phyloP scores from a whole-genome alignment of 2,113 vertebrate genomes.

The Procavia capensis region DNA sequence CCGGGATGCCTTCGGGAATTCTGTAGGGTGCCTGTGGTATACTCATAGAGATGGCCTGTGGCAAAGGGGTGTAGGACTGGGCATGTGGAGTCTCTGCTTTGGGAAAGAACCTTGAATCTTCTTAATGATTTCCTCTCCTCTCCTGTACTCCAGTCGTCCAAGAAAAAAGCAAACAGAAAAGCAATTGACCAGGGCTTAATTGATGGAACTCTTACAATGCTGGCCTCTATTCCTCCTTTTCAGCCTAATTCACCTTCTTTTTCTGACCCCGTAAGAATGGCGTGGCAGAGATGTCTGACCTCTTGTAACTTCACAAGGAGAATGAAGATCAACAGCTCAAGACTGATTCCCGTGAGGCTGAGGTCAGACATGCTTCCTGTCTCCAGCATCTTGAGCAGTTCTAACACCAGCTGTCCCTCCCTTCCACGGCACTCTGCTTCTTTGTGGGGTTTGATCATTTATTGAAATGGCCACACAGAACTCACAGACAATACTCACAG shows the following conservation, averaged over 20 bases:
- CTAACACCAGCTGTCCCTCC: too few relatives aligned
- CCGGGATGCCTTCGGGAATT: background rate
- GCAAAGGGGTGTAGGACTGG: background rate
- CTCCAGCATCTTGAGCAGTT: too few relatives aligned
- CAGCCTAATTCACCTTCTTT: background rate
- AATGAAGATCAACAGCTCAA: too few relatives aligned
- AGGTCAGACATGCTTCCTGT: too few relatives aligned
- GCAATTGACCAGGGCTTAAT: background rate
- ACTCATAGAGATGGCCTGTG: background rate
- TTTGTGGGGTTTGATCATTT: too few relatives aligned
- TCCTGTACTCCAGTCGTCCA: background rate
- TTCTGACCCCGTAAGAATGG: background rate
- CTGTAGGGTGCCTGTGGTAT: background rate
- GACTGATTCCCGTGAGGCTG: too few relatives aligned
- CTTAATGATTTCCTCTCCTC: background rate
- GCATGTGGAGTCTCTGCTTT: background rate
- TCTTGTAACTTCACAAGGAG: too few relatives aligned
- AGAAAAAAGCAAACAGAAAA: background rate
- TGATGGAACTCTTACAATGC: background rate
- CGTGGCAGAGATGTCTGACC: too few relatives aligned
- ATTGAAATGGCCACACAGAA: too few relatives aligned
- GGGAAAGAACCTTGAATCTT: background rate
- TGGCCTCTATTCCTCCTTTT: background rate
- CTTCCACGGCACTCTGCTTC: too few relatives aligned
- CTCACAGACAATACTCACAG: too few relatives aligned